phyloP scores from a whole-genome alignment of 2,113 vertebrate genomes.

The Ceyx cyanopectus region DNA sequence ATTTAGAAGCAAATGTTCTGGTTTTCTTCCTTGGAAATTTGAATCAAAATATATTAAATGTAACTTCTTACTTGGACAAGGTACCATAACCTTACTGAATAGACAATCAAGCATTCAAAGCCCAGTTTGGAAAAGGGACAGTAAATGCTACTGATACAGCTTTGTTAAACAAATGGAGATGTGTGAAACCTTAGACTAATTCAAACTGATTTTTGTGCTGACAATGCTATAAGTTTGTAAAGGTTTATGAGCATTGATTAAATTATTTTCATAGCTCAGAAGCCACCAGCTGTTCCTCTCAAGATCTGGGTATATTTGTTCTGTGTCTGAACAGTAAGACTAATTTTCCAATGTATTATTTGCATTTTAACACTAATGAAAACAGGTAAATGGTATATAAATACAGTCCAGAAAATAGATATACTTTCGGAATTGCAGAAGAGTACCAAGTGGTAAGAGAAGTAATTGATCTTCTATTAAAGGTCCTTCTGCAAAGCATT shows the following conservation, averaged over 20 bases:
- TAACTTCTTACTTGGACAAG: neutral
- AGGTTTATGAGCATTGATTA: neutral
- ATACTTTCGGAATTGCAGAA: neutral
- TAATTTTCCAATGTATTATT: neutral
- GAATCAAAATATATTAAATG: neutral
- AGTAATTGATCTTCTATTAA: neutral
- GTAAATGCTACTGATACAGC: neutral
- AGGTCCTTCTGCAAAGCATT: neutral
- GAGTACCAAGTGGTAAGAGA: neutral
- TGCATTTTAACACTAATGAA: neutral
- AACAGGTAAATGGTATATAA: neutral
- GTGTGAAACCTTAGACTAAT: neutral
- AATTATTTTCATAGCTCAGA: neutral
- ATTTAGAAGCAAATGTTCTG: neutral
- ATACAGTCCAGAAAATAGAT: neutral
- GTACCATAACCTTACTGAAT: neutral
- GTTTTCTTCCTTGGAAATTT: neutral
- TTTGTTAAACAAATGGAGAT: neutral
- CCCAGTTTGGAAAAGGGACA: neutral
- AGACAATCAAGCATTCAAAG: neutral
- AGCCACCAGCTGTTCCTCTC: neutral
- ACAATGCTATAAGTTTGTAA: neutral
- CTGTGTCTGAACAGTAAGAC: neutral
- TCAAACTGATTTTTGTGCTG: neutral
- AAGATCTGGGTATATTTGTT: neutral